Evolutionary conservation across 2,888 invertebrate species (phyloP), one percentile per base, ranked within the genome.

Genomic region (Drymonia ruficornis): DNA sequence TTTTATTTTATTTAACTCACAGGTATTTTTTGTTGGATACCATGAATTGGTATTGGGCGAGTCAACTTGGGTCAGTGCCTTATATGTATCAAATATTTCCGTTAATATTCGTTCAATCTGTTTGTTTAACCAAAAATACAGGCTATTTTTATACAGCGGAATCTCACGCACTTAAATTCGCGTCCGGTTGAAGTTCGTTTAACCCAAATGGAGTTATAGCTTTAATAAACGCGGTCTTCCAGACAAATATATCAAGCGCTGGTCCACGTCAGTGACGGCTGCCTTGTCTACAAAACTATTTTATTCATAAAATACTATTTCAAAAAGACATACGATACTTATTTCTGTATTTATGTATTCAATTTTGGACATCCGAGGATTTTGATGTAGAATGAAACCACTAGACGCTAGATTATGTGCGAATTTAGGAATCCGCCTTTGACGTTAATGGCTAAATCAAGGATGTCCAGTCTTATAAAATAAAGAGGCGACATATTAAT

Each of bases 131-230:
- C 19, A 12, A 43, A 43, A 43, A 43, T 13, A 12, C 43, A 7
- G 19, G 4, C 19, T 66, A 63, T 63, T 56, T 66, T 50, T 54
- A 56, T 49, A 18, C 43, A 19, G 19, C 43, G 52, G 45, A 49
- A 55, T 55, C 53, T 18, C 34, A 18, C 52, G 43, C 23, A 50
- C 34, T 18, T 36, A 45, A 31, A 15, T n/a, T 15, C 18, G 28
- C 15, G 53, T 63, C 64, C 67, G 53, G 50, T 34, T 52, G 23
- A 55, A 49, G 55, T 60, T 67, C 56, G 29, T 63, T 65, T 59
- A 63, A 59, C 59, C 56, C 53, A 34, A 18, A 46, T 36, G 51
- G 40, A 43, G 48, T 45, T 51, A 44, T 29, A 16, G 40, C 45
- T 40, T 52, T 54, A 52, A 18, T 40, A 29, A 45, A 18, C 9